phyloP scores from a whole-genome alignment of 2,888 invertebrate species.

The Synergus umbraculus region DNA sequence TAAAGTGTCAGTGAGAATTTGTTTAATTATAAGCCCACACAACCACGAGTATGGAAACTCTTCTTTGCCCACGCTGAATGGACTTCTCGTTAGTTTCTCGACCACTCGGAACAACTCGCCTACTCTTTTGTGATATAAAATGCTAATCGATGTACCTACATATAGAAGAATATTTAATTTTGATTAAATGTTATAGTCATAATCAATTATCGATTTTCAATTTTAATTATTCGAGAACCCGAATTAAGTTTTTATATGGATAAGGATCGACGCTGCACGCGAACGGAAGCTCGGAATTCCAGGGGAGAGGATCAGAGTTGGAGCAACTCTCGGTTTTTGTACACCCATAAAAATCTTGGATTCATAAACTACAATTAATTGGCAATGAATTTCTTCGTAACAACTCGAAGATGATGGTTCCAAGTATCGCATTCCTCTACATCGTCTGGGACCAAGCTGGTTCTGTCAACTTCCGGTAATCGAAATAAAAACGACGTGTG shows the following conservation, averaged over 20 bases:
- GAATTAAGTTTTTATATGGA: background rate
- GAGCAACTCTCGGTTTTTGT: background rate
- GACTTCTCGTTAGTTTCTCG: conserved; percentile 54
- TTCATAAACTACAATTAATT: conserved; percentile 41
- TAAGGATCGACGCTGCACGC: conserved; percentile 4
- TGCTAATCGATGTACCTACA: conserved; percentile 55
- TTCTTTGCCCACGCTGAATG: conserved; percentile 57
- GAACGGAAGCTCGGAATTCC: conserved; percentile 9
- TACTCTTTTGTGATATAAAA: conserved; percentile 57
- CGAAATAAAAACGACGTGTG: conserved; percentile 24
- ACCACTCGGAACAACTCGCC: conserved; percentile 49
- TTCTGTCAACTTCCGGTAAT: conserved; percentile 22
- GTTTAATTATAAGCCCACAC: conserved; percentile 58
- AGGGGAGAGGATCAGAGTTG: background rate
- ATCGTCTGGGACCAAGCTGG: background rate
- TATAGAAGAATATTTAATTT: conserved; percentile 56
- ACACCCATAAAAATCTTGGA: conserved; percentile 20
- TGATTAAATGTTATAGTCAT: conserved; percentile 53
- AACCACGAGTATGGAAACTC: conserved; percentile 51
- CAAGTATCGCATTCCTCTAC: conserved; percentile 20
- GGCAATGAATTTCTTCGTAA: conserved; percentile 38
- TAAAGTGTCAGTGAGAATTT: conserved; percentile 55
- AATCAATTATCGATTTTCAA: conserved; percentile 41
- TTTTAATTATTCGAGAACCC: background rate
- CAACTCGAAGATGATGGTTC: conserved; percentile 9